These are phyloP conservation scores for Enteromius afrohamiltoni DNA, from an alignment of 2,797 vertebrate species.

Conservation along the genomic window DNA sequence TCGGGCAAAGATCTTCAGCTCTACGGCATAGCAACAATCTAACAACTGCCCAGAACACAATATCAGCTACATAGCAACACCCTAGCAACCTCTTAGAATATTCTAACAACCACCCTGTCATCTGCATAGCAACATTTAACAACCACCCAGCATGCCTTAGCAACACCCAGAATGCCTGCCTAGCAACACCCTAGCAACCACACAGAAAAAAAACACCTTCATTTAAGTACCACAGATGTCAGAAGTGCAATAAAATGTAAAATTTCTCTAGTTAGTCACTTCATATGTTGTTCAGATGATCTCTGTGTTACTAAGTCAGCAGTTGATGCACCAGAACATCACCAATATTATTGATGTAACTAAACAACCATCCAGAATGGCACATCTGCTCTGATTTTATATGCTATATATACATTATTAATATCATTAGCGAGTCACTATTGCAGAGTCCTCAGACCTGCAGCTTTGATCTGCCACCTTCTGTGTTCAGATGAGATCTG, in stretches of 20 bases:
- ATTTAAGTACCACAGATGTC: neutral
- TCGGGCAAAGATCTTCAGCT: too few relatives aligned
- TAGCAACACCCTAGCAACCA: neutral
- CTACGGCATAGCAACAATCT: neutral
- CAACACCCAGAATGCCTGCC: neutral
- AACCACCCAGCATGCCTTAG: neutral
- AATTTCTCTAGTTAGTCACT: neutral
- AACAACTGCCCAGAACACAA: neutral
- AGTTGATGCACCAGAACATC: too few relatives aligned
- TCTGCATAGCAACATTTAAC: neutral
- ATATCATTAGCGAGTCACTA: neutral
- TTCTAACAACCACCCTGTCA: neutral
- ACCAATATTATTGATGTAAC: neutral
- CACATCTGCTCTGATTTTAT: neutral
- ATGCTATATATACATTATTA: too few relatives aligned
- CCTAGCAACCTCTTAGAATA: neutral
- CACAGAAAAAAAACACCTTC: neutral
- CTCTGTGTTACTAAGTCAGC: too few relatives aligned
- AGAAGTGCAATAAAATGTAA: neutral
- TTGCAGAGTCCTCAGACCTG: neutral
- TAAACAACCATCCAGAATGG: neutral
- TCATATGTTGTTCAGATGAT: neutral
- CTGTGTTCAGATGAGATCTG: too few relatives aligned
- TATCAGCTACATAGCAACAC: neutral
- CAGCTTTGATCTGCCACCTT: too few relatives aligned